Conservation (phyloP, 2,888 invertebrate genomes). For the Panopea generosa region DNA sequence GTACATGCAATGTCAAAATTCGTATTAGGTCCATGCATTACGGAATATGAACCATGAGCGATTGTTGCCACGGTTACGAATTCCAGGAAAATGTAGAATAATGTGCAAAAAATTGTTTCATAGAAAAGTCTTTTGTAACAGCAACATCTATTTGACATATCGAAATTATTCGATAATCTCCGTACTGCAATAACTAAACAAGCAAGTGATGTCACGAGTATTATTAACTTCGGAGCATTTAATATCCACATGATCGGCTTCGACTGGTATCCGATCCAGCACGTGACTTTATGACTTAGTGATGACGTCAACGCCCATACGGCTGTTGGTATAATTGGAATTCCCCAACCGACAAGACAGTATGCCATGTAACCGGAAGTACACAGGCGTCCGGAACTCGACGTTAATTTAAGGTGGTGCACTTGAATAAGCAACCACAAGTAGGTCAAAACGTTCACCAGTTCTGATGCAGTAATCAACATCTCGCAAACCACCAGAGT, state of each 20-base stretch:
- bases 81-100: conserved; percentile 21
- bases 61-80: conserved; percentile 16
- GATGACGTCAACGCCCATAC: conserved; percentile 55
- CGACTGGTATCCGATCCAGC: conserved; percentile 51
- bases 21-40: background rate
- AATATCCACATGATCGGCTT: conserved; percentile 53
- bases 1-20: conserved; percentile 2
- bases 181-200: conserved; percentile 23
- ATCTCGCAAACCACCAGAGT: conserved; percentile 41
- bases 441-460: conserved; percentile 20
- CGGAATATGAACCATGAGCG: conserved; percentile 19
- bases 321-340: conserved; percentile 50
- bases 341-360: conserved; percentile 56
- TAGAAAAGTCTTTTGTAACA: conserved; percentile 25
- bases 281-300: conserved; percentile 46
- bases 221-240: conserved; percentile 38
- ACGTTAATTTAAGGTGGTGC: conserved; percentile 33
- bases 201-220: conserved; percentile 14
- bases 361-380: conserved; percentile 47
- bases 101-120: conserved; percentile 22
- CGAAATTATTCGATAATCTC: conserved; percentile 16
- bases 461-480: conserved; percentile 40
- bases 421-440: conserved; percentile 54
- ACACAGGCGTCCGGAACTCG: conserved; percentile 36
- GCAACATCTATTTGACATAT: conserved; percentile 10